Base-by-base conservation (phyloP, 2,888 invertebrate genomes). In the Caenorhabditis sp. region DNA sequence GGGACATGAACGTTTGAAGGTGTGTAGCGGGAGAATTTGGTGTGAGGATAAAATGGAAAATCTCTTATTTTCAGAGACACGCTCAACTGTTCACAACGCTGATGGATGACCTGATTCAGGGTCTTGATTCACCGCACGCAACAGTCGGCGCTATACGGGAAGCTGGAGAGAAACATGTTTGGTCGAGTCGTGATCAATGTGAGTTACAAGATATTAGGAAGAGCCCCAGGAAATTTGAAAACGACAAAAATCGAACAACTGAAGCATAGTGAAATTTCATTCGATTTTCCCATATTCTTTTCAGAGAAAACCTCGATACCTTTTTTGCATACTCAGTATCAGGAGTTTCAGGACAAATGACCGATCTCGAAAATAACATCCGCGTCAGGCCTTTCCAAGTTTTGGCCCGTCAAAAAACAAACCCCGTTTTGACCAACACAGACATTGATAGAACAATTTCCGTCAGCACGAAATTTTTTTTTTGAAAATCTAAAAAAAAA, bases 1-100 rank as follows among this genome's bases (percentile, higher is more conserved):
- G 51, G 80, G 80, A 31, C 78, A 80, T 51, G 80, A 80, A 37
- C 59, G 80, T 50, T 63, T 80, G 21, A 80, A 80, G 63, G 78
- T 76, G n/a, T n/a, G n/a, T 21, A 26, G 31, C 37, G 10, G 23
- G 27, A 21, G 6, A 23, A 55, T 19, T 4, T 21, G 14, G 10
- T 55, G 12, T 23, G 4, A n/a, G 4, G 23, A n/a, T 55, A n/a
- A n/a, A 26, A 14, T 55, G 12, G 43, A 43, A n/a, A 21, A n/a
- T n/a, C n/a, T n/a, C n/a, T n/a, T n/a, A 51, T 60, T 66, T 73
- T 60, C 61, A 78, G 80, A 70, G 59, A 54, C 80, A 80, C 37
- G 74, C 80, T 6, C 70, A 80, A 58, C 12, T 78, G 23, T 80
- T 80, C 66, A 80, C 80, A 2, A 61, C 59, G 27, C 53, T 78